These are phyloP conservation scores for Psittacara wagleri DNA, from an alignment of 2,113 vertebrate species.

Conservation along the genomic window DNA sequence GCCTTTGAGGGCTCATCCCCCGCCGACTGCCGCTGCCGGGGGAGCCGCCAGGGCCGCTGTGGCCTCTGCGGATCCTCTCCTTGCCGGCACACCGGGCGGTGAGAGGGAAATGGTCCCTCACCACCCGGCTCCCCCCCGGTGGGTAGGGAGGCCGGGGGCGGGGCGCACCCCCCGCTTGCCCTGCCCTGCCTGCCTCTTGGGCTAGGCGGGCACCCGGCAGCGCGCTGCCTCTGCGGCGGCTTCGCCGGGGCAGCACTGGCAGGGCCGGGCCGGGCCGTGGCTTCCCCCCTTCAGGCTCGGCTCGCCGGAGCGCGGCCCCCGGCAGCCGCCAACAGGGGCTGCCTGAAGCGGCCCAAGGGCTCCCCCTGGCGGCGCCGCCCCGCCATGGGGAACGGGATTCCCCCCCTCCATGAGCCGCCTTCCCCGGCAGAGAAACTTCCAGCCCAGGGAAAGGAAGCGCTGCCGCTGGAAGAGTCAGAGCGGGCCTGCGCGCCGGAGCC, in stretches of 20 bases:
- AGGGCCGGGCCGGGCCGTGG: too few relatives aligned
- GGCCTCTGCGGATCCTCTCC: not conserved
- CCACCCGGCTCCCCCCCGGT: not conserved
- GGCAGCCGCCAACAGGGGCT: not conserved
- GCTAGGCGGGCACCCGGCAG: not conserved
- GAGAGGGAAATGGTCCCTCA: not conserved
- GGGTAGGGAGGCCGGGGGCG: not conserved
- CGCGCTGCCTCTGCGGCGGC: not conserved
- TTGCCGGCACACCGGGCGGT: not conserved
- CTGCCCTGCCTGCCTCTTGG: not conserved
- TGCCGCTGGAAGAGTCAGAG: too few relatives aligned
- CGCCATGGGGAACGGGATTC: too few relatives aligned
- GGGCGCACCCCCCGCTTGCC: not conserved
- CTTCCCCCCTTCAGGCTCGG: not conserved
- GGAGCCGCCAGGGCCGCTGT: not conserved
- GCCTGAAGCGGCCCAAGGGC: conserved; percentile 39
- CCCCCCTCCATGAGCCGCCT: not conserved
- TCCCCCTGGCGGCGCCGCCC: conserved; percentile 14
- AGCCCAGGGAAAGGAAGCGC: too few relatives aligned
- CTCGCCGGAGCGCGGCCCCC: not conserved
- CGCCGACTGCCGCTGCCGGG: not conserved
- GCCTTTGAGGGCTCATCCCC: not conserved
- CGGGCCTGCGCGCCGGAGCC: too few relatives aligned
- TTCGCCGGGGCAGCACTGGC: not conserved
- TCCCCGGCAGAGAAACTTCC: not conserved